phyloP scores from a whole-genome alignment of 2,888 invertebrate species.

The Oeneis ivallda region DNA sequence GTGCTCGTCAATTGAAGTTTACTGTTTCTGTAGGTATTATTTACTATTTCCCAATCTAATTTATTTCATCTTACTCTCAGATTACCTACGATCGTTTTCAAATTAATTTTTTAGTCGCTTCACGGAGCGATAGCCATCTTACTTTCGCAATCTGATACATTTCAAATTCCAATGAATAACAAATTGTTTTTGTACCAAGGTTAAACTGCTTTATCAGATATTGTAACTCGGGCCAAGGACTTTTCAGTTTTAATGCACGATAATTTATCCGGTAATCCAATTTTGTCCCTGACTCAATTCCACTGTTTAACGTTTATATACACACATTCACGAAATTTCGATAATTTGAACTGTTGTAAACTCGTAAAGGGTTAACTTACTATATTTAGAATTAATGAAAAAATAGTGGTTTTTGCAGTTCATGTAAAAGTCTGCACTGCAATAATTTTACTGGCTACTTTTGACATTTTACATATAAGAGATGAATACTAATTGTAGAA shows the following conservation, averaged over 20 bases:
- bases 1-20: too few species aligned
- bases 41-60: background rate
- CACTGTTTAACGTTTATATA: slow-evolving; percentile 3
- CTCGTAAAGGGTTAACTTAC: background rate
- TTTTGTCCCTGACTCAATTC: slow-evolving; percentile 9
- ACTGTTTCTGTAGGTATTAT: background rate
- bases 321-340: background rate
- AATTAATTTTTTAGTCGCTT: background rate
- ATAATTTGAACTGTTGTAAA: background rate
- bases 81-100: background rate
- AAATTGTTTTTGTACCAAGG: background rate
- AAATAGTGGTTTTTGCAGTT: too few species aligned
- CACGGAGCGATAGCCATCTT: slow-evolving; percentile 9
- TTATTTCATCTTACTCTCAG: background rate
- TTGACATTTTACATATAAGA: too few species aligned
- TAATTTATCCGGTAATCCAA: slow-evolving; percentile 10
- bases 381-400: background rate
- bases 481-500: too few species aligned
- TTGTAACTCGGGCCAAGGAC: slow-evolving; percentile 7
- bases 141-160: slow-evolving; percentile 12
- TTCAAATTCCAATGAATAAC: slow-evolving; percentile 3
- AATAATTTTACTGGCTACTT: too few species aligned
- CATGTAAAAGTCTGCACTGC: too few species aligned
- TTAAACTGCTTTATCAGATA: slow-evolving; percentile 11
- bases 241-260: background rate